phyloP scores from a whole-genome alignment of 2,113 vertebrate genomes.

The Numenius arquata region DNA sequence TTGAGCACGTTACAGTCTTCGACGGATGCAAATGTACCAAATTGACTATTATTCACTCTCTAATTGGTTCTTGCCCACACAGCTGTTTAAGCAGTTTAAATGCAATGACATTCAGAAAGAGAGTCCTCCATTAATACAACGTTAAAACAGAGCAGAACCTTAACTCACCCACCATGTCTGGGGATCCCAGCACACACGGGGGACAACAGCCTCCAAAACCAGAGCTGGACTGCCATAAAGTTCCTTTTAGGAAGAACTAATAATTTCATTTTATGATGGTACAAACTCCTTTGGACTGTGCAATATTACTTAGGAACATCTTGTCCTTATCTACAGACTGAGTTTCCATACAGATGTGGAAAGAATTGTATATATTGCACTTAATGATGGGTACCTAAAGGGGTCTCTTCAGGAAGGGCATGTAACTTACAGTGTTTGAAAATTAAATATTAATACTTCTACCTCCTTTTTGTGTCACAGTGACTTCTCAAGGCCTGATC shows the following conservation, averaged over 20 bases:
- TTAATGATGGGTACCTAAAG: background rate
- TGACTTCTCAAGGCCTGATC: background rate
- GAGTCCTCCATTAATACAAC: background rate
- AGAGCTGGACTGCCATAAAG: background rate
- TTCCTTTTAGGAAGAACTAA: background rate
- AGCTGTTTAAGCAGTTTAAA: background rate
- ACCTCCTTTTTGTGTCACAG: background rate
- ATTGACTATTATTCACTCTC: background rate
- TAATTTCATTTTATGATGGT: background rate
- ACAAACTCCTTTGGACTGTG: background rate
- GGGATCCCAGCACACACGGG: background rate
- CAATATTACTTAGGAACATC: background rate
- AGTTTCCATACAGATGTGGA: background rate
- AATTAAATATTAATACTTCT: background rate
- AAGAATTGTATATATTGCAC: background rate
- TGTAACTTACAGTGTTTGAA: background rate
- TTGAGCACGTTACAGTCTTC: background rate
- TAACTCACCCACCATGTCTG: background rate
- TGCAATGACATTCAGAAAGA: background rate
- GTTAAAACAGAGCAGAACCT: background rate
- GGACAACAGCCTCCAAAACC: background rate
- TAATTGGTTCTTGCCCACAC: background rate
- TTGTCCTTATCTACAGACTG: background rate
- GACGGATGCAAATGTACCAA: background rate
- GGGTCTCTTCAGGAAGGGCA: background rate